Evolutionary conservation across 2,797 vertebrate species (phyloP).

Genomic region (Oreochromis mossambicus): DNA sequence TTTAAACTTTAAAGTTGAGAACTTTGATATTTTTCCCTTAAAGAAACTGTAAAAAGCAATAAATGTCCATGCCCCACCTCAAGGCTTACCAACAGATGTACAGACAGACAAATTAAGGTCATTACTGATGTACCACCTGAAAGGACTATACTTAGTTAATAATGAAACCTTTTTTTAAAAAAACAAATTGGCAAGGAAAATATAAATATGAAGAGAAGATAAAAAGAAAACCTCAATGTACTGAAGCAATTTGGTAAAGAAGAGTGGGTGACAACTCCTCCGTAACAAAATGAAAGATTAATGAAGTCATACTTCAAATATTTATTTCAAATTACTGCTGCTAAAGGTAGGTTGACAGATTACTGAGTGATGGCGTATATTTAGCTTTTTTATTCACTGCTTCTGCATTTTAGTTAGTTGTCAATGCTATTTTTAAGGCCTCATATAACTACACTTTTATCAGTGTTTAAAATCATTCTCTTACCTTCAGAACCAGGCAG

Average conservation of each 20-base stretch:
- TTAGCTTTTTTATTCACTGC: neutral
- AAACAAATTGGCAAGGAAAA: neutral
- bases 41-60: neutral
- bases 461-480: neutral
- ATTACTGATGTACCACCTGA: neutral
- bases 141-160: neutral
- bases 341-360: neutral
- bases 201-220: neutral
- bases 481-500: conserved; percentile 65
- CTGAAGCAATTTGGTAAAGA: neutral
- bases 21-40: neutral
- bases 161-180: neutral
- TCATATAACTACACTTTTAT: neutral
- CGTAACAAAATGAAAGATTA: neutral
- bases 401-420: neutral
- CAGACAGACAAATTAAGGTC: neutral
- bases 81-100: neutral
- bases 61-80: neutral
- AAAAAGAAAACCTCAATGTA: neutral
- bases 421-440: neutral
- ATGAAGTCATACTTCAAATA: too few relatives aligned
- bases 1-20: neutral
- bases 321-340: neutral
- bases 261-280: neutral
- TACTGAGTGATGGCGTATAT: neutral